These are phyloP conservation scores for Artemisiospiza belli DNA, from an alignment of 2,113 vertebrate species.

Conservation along the genomic window DNA sequence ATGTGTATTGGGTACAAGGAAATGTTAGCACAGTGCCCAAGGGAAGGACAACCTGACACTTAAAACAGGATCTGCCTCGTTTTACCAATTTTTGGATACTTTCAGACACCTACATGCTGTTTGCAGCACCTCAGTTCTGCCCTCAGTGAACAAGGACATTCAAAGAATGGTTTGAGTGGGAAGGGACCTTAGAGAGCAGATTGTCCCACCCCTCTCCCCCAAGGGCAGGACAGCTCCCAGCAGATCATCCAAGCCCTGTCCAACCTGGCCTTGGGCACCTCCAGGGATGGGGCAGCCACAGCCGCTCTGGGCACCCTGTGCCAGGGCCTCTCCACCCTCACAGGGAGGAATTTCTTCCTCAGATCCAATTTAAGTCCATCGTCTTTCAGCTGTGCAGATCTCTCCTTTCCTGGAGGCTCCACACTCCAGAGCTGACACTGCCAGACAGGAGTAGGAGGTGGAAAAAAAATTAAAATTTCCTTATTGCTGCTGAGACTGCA, in stretches of 20 bases:
- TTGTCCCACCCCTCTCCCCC: background rate
- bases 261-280: background rate
- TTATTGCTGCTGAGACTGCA: background rate
- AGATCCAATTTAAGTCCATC: background rate
- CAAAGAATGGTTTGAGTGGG: background rate
- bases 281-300: background rate
- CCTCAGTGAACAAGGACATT: background rate
- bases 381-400: background rate
- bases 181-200: background rate
- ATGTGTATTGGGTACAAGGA: accelerated
- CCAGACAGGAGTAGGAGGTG: background rate
- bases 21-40: background rate
- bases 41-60: background rate
- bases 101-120: background rate
- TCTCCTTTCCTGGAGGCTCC: background rate
- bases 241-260: accelerated
- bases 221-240: background rate
- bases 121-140: background rate
- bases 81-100: background rate
- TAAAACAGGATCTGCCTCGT: background rate
- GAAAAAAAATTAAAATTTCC: background rate
- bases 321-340: background rate
- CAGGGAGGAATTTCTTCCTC: background rate
- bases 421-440: background rate
- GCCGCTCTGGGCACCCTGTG: background rate